Base-by-base conservation (phyloP, 2,113 vertebrate species). In the Hemiprocne comata region DNA sequence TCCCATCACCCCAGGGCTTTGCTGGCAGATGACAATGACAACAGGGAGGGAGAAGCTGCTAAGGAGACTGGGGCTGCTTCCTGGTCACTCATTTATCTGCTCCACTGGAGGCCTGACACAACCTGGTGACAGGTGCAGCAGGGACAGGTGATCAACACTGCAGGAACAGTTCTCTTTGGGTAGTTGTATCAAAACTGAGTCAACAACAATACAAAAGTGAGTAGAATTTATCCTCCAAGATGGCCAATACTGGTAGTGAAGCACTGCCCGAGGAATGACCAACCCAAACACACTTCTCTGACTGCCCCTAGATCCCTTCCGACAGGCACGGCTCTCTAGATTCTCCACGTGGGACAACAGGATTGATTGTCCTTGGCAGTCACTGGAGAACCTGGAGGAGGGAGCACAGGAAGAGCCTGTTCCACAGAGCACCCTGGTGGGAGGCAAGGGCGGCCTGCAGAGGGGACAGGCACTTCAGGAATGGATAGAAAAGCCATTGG, bases 361-460 rank as follows among this genome's bases (percentile, higher is more conserved):
- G 19, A 7, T 17, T 6, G 28, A 8, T 2, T 17, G 79, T 18
- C 44, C 44, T 20, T 2, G 21, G 71, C 15, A 34, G 5, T 5
- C 14, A 18, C 31, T 9, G 51, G 23, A 61, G 65, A 15, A n/a
- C 8, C 6, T 4, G 0, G 36, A 0, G 3, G 16, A 44, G 50
- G 29, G 44, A 24, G 23, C 38, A 11, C 10, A 4, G 7, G 54
- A 40, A 36, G 25, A 46, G 24, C 28, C 28, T 1, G 0, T 8
- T 28, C 15, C 2, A 24, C 28, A 23, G 15, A 20, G 28, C 1
- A 2, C 34, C 5, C 0, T 1, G 31, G 7, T 0, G 3, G 42
- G 71, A 54, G 10, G 50, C 65, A 26, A 33, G 55, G 29, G 4
- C 55, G 53, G 73, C 60, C 51, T 20, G 26, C 40, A 10, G 17